Percentiles rank a stretch among this genome's conserved stretches.
Evolutionary conservation across 2,797 vertebrate genomes (phyloP).

Genomic region (Rhinogobio ventralis): DNA sequence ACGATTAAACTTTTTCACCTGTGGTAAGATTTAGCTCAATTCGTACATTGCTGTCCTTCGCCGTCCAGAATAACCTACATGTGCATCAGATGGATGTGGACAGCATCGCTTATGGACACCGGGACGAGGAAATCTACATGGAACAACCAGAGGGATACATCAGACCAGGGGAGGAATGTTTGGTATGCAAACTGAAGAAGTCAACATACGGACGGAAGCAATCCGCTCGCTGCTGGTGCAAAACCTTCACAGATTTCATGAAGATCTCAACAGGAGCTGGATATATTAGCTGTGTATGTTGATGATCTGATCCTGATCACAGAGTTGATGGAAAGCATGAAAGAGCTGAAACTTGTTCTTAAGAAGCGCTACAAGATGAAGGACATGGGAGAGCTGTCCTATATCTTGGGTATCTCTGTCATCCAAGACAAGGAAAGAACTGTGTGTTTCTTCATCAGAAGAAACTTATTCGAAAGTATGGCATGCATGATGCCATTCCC

Average conservation of each 20-base stretch:
- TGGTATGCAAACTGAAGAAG: constrained; percentile 59
- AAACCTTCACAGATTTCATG: constrained; percentile 44
- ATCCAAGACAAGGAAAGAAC: constrained; percentile 49
- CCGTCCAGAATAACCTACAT: constrained; percentile 59
- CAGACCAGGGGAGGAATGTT: constrained; percentile 50
- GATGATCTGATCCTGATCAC: constrained; percentile 61
- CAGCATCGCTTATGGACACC: constrained; percentile 59
- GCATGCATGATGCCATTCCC: constrained; percentile 56
- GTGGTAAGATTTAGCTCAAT: constrained; percentile 45
- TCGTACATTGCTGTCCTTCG: constrained; percentile 52
- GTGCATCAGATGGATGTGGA: constrained; percentile 63
- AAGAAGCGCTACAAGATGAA: constrained; percentile 59
- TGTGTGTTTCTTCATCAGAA: constrained; percentile 54
- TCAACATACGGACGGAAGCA: constrained; percentile 59
- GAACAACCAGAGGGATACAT: constrained; percentile 62
- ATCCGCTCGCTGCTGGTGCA: constrained; percentile 49
- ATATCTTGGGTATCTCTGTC: constrained; percentile 57
- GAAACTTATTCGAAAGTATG: constrained; percentile 54
- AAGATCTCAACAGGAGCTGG: constrained; percentile 49
- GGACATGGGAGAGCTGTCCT: constrained; percentile 55
- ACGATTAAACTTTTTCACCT: constrained; percentile 58
- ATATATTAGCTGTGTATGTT: constrained; percentile 59
- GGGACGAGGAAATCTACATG: constrained; percentile 64
- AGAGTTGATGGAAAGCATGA: constrained; percentile 55
- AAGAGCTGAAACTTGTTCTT: constrained; percentile 49